Conservation (phyloP, 2,888 invertebrate species). For the Bellardia bayeri region DNA sequence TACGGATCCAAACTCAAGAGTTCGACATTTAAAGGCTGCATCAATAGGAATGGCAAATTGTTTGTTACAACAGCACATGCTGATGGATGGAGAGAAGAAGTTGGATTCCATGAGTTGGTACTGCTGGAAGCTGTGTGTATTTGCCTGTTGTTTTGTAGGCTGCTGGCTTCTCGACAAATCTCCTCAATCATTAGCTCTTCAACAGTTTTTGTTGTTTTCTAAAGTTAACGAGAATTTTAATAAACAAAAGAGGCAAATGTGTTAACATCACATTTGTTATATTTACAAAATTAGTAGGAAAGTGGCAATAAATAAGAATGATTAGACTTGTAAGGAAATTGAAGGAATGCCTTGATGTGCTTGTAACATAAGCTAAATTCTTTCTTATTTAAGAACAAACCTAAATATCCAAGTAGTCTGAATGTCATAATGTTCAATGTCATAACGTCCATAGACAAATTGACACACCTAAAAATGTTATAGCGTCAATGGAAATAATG, state of each 20-base stretch:
- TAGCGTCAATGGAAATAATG: too few relatives aligned
- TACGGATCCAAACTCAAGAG: constrained; percentile 78
- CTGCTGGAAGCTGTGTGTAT: constrained; percentile 37
- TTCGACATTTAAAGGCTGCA: constrained; percentile 77
- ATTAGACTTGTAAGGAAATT: too few relatives aligned
- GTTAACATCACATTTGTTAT: neutral
- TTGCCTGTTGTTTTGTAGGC: constrained; percentile 57
- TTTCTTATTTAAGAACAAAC: too few relatives aligned
- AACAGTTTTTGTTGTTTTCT: constrained; percentile 70
- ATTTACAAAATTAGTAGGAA: too few relatives aligned
- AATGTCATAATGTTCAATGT: too few relatives aligned
- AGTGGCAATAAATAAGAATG: too few relatives aligned
- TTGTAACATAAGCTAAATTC: too few relatives aligned
- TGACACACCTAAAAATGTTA: too few relatives aligned
- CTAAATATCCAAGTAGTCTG: too few relatives aligned
- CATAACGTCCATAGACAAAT: too few relatives aligned
- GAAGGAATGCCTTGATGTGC: too few relatives aligned
- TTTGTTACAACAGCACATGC: constrained; percentile 72
- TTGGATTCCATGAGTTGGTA: constrained; percentile 1
- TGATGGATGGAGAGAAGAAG: neutral
- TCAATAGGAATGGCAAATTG: constrained; percentile 63
- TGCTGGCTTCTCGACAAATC: constrained; percentile 77
- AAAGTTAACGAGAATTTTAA: neutral
- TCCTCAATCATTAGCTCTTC: constrained; percentile 77
- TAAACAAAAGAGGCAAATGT: neutral